These are phyloP conservation scores for Drosophila quasianomalipes DNA, from an alignment of 2,888 invertebrate species.

Conservation along the genomic window DNA sequence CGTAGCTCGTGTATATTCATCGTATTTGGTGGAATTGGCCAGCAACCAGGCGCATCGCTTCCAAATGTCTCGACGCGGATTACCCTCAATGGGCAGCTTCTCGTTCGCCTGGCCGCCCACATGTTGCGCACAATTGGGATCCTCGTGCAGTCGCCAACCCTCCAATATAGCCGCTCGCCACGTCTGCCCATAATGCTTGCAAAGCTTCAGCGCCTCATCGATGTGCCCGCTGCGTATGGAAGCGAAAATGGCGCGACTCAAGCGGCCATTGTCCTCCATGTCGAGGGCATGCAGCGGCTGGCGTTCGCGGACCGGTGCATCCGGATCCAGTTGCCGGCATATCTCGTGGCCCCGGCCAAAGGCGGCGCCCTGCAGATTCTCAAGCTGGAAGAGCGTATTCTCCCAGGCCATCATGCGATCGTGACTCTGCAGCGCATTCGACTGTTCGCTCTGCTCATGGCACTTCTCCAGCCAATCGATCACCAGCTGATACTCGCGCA, in stretches of 20 bases:
- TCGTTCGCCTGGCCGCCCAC: conserved; percentile 74
- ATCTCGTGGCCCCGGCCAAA: conserved; percentile 88
- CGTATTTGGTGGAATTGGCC: conserved; percentile 86
- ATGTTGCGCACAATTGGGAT: conserved; percentile 90
- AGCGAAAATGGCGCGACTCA: conserved; percentile 88
- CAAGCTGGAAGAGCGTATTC: conserved; percentile 93
- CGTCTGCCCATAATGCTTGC: conserved; percentile 94
- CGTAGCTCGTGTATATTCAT: conserved; percentile 89
- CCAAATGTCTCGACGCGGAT: conserved; percentile 92
- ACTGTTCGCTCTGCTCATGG: conserved; percentile 87
- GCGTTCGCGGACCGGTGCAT: conserved; percentile 93
- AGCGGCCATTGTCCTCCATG: conserved; percentile 90
- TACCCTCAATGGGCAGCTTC: conserved; percentile 90
- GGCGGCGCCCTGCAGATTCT: conserved; percentile 87
- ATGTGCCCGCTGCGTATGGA: conserved; percentile 94
- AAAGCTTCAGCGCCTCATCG: conserved; percentile 93
- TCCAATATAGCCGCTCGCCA: conserved; percentile 96
- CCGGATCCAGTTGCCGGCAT: conserved; percentile 93
- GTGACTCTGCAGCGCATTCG: conserved; percentile 88
- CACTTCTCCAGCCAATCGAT: conserved; percentile 97
- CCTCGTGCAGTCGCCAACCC: conserved; percentile 95
- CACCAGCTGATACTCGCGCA: conserved; percentile 92
- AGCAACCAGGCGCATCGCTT: conserved; percentile 90
- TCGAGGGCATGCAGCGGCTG: conserved; percentile 94
- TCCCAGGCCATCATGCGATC: conserved; percentile 95